Conservation (phyloP, 1,140 invertebrate genomes). For the Rhagoletis zephyria region DNA sequence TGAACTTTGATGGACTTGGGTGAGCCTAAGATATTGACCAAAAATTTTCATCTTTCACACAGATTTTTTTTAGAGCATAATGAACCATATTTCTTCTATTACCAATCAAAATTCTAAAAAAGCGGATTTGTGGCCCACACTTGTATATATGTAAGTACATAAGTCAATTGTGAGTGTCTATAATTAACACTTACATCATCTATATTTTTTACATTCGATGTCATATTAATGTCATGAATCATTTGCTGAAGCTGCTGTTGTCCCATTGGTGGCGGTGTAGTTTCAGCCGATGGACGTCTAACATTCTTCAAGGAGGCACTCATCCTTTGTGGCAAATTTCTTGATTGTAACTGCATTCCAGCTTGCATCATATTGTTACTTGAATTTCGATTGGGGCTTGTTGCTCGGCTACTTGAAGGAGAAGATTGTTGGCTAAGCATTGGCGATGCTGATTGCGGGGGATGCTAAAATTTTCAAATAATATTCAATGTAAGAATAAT, state of each 20-base stretch:
- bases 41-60: too few species aligned
- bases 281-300: conserved; percentile 74
- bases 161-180: not conserved
- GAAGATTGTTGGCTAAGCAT: conserved; percentile 77
- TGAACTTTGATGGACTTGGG: too few species aligned
- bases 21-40: too few species aligned
- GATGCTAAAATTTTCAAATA: conserved; percentile 67
- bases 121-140: too few species aligned
- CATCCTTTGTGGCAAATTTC: conserved; percentile 65
- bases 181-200: conserved; percentile 64
- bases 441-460: conserved; percentile 75
- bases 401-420: conserved; percentile 77
- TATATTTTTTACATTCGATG: conserved; percentile 64
- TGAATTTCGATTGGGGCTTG: conserved; percentile 75
- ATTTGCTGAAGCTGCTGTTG: conserved; percentile 57
- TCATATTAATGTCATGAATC: conserved; percentile 59
- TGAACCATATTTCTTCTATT: too few species aligned
- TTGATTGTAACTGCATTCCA: conserved; percentile 62
- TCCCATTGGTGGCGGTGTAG: conserved; percentile 72
- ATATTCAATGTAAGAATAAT: not conserved
- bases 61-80: too few species aligned
- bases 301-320: conserved; percentile 63
- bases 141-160: not conserved
- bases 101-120: too few species aligned
- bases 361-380: conserved; percentile 73